Conservation (phyloP, 1,140 invertebrate genomes). For the Achatina immaculata region DNA sequence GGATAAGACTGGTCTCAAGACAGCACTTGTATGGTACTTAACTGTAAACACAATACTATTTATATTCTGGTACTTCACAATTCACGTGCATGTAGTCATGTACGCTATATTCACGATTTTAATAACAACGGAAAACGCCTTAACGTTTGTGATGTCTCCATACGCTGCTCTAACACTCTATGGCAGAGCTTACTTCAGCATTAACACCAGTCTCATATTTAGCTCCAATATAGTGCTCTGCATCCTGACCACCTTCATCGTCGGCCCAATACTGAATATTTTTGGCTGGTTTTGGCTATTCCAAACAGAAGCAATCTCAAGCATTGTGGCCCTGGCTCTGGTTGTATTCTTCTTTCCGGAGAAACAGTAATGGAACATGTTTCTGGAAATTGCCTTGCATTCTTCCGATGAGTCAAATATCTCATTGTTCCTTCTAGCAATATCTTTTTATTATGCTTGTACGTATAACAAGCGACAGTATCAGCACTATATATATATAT, state of each 20-base stretch:
- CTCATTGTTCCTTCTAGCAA: no score
- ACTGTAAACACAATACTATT: neutral
- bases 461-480: no score
- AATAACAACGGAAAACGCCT: neutral
- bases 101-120: neutral
- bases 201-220: neutral
- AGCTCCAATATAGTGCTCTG: neutral
- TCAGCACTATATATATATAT: no score
- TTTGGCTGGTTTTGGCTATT: slow-evolving; percentile 4
- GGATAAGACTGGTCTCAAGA: neutral
- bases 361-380: no score
- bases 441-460: no score
- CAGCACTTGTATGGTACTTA: neutral
- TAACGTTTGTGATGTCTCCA: neutral
- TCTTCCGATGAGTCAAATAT: no score
- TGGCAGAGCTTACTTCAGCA: neutral
- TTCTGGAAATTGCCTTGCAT: no score
- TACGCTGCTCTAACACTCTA: neutral
- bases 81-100: neutral
- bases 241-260: neutral
- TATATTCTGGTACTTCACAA: neutral
- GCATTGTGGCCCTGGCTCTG: neutral
- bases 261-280: neutral
- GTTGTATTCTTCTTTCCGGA: neutral
- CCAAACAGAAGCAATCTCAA: neutral